Percentiles rank a stretch among this genome's conserved stretches.
Evolutionary conservation across 1,140 invertebrate species (phyloP).

Genomic region (Hyposmocoma kahamanoa): DNA sequence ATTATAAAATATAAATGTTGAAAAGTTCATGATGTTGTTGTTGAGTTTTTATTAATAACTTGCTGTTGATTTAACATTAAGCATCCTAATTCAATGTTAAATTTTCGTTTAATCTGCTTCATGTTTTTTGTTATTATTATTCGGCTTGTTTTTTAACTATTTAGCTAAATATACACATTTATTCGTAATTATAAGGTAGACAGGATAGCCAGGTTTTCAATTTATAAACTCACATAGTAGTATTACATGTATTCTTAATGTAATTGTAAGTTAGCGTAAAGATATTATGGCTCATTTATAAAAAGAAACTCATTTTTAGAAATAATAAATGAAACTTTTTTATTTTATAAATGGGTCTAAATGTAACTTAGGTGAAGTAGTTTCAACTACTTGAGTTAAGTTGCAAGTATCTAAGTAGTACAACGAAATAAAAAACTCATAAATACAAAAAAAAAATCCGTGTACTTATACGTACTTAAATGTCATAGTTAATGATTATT

Average conservation of each 20-base stretch:
- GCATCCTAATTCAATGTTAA: conserved; percentile 68
- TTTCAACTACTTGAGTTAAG: conserved; percentile 33
- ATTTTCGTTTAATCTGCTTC: conserved; percentile 49
- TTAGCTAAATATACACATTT: conserved; percentile 69
- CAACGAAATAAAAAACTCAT: conserved; percentile 60
- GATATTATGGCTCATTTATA: conserved; percentile 54
- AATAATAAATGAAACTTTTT: conserved; percentile 6
- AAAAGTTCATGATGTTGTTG: conserved; percentile 32
- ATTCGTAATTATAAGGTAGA: conserved; percentile 63
- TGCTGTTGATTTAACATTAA: conserved; percentile 65
- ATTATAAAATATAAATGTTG: conserved; percentile 7
- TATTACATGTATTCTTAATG: conserved; percentile 52
- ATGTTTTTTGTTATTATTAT: conserved; percentile 51
- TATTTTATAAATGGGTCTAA: conserved; percentile 20
- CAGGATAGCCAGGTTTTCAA: conserved; percentile 72
- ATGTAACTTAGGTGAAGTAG: conserved; percentile 31
- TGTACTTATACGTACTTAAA: conserved; percentile 58
- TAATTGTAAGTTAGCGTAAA: conserved; percentile 69
- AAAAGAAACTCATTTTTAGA: conserved; percentile 11
- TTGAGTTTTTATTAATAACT: conserved; percentile 66
- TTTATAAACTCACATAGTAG: conserved; percentile 59
- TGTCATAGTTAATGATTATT: conserved; percentile 62
- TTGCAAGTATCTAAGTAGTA: conserved; percentile 48
- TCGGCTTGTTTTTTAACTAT: conserved; percentile 52
- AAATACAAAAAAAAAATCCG: conserved; percentile 60